Evolutionary conservation across 1,140 invertebrate genomes (phyloP).

Genomic region (Saccostrea glomerata): DNA sequence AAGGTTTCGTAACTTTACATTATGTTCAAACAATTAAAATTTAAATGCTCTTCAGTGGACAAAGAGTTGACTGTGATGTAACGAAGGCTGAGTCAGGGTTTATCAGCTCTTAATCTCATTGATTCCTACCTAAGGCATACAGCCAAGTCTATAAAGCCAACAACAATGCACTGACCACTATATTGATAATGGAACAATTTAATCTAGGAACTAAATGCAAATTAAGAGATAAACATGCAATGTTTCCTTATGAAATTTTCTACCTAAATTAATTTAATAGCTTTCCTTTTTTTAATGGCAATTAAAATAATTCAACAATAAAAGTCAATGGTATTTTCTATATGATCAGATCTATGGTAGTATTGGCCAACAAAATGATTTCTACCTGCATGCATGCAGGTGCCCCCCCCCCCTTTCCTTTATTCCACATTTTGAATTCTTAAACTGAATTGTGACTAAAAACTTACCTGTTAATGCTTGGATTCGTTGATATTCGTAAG

Average conservation of each 20-base stretch:
- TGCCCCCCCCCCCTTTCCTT: background rate
- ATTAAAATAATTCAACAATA: too few relatives aligned
- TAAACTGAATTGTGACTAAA: background rate
- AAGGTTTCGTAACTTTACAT: background rate
- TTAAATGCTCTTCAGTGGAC: background rate
- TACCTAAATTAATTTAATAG: too few relatives aligned
- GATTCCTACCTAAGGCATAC: background rate
- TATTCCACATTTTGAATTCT: background rate
- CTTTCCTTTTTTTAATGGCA: too few relatives aligned
- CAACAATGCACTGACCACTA: background rate
- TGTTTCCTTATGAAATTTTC: too few relatives aligned
- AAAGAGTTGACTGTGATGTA: background rate
- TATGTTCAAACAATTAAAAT: background rate
- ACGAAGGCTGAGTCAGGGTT: background rate
- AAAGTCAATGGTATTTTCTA: too few relatives aligned
- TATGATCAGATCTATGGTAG: too few relatives aligned
- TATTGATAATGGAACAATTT: background rate
- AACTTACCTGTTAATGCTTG: slow-evolving; percentile 53
- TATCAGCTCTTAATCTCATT: background rate
- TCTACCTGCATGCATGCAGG: background rate
- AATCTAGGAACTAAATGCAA: too few relatives aligned
- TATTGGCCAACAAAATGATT: background rate
- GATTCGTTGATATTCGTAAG: slow-evolving; percentile 53
- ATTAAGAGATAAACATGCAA: too few relatives aligned
- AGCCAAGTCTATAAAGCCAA: background rate